Base-by-base conservation (phyloP, 2,113 vertebrate species). In the Macaca nemestrina region DNA sequence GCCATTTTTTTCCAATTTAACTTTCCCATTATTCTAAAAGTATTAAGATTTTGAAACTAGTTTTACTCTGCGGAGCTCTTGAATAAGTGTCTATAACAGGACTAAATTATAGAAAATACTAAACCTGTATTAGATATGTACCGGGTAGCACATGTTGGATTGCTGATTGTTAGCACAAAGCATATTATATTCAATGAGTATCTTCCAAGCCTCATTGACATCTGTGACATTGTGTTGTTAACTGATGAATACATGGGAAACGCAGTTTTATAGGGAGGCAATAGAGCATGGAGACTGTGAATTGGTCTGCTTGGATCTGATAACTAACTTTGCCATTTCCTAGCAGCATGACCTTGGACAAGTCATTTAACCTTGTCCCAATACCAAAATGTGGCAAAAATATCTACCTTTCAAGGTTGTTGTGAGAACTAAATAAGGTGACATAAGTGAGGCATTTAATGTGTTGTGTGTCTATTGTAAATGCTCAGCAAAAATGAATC, bases 21-120 rank as follows among this genome's bases (percentile, higher is more conserved):
- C 9, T 93, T 92, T 81, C 23, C 76, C 35, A 38, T 82, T 95
- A 88, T 90, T 88, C 45, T 55, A 72, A 92, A 95, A 93, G 55
- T 83, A 48, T 92, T 94, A 73, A 57, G 25, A 57, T 93, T 93
- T 89, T 97, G 59, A 88, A 95, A 75, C 52, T 14, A 64, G 1
- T 96, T 95, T 96, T 83, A 85, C 20, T 61, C 67, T 70, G 83
- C 64, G 22, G 38, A 61, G 87, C 43, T 64, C 93, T 82, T 96
- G 48, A 97, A 68, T 75, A 87, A 88, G 75, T 20, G 85, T 73
- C 67, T 50, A 64, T 40, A 95, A 94, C 25, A 88, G 68, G 93
- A 88, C 32, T 45, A 79, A 64, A 64, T 79, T 84, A 48, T 76
- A 95, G 70, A 90, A 94, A 93, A 78, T 79, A 78, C 57, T 50